A percentile compares a stretch with the other conserved stretches of the same genome.
These are phyloP conservation scores for Apodemia zela DNA, from an alignment of 2,888 invertebrate species.

Conservation along the genomic window DNA sequence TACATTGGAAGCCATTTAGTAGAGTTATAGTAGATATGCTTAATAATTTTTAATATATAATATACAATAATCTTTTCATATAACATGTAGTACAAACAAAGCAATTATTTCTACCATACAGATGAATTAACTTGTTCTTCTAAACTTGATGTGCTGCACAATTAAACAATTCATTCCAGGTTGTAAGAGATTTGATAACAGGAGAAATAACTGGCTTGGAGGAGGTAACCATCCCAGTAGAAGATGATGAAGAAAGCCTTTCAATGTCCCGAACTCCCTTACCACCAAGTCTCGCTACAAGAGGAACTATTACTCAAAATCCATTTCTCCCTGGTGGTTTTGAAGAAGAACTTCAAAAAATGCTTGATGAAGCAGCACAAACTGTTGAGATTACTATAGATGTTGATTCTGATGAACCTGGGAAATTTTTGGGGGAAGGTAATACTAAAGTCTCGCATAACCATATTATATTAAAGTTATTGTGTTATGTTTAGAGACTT, in stretches of 20 bases:
- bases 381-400: conserved; percentile 62
- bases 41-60: no score
- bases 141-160: no score
- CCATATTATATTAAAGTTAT: not conserved
- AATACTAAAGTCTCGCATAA: conserved; percentile 20
- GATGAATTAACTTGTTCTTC: no score
- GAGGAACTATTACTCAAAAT: conserved; percentile 89
- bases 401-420: conserved; percentile 57
- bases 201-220: conserved; percentile 84
- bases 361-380: conserved; percentile 55
- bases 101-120: no score
- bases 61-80: no score
- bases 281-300: conserved; percentile 83
- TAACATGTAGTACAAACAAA: no score
- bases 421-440: conserved; percentile 76
- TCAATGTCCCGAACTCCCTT: conserved; percentile 90
- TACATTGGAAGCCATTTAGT: no score
- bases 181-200: conserved; percentile 86
- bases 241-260: conserved; percentile 71
- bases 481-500: not conserved
- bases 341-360: conserved; percentile 74
- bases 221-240: conserved; percentile 74
- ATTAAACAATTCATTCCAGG: conserved; percentile 49
- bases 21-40: no score
- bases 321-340: conserved; percentile 95